These are phyloP conservation scores for Panthera leo DNA, from an alignment of 2,113 vertebrate genomes.

Conservation along the genomic window DNA sequence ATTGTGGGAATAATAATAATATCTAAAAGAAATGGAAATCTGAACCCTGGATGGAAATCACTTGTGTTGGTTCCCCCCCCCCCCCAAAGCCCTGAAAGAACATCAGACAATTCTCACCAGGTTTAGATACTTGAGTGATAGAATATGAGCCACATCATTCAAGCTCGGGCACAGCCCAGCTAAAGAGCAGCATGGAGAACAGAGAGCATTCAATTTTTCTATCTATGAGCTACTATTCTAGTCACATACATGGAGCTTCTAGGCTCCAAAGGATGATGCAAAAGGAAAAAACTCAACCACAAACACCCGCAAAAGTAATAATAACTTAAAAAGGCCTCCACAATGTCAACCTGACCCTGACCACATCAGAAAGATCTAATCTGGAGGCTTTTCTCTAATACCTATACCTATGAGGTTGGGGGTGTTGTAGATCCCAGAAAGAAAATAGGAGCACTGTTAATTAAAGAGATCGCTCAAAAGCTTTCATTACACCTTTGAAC, in stretches of 20 bases:
- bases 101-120: background rate
- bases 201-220: background rate
- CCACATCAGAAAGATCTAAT: background rate
- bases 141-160: background rate
- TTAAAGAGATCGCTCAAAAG: constrained; percentile 55
- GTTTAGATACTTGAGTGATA: background rate
- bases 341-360: background rate
- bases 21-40: constrained; percentile 16
- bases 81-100: background rate
- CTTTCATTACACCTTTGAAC: constrained; percentile 51
- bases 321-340: background rate
- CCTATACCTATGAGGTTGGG: background rate
- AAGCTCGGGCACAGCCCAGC: background rate
- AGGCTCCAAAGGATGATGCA: background rate
- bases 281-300: background rate
- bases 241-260: background rate
- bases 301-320: background rate
- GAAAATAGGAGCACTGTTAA: background rate
- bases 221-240: background rate
- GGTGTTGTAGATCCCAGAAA: background rate
- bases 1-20: constrained; percentile 28
- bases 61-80: background rate
- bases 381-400: background rate
- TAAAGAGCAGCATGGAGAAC: background rate
- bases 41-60: background rate